Evolutionary conservation across 1,140 invertebrate species (phyloP).

Genomic region (Bombus cullumanus): DNA sequence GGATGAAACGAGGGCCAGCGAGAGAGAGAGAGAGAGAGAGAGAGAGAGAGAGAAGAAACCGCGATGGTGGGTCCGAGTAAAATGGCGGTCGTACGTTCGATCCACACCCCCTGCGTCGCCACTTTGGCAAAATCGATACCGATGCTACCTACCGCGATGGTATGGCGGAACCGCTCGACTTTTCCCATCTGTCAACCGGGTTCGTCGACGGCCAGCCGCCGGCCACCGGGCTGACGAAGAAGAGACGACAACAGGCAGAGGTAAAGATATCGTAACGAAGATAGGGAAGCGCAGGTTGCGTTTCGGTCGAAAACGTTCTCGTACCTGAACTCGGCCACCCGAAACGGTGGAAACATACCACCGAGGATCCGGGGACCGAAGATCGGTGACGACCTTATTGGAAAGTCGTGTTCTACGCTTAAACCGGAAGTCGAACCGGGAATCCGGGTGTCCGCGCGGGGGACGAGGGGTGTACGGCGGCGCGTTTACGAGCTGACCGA

Average conservation of each 20-base stretch:
- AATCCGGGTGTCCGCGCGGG: not conserved
- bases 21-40: slow-evolving; percentile 54
- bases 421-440: slow-evolving; percentile 75
- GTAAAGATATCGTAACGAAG: slow-evolving; percentile 18
- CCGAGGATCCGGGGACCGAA: slow-evolving; percentile 35
- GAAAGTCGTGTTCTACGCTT: slow-evolving; percentile 77
- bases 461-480: not conserved
- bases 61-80: slow-evolving; percentile 70
- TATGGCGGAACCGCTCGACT: not conserved
- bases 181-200: not conserved
- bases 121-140: not conserved
- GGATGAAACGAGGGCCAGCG: slow-evolving; percentile 62
- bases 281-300: slow-evolving; percentile 66
- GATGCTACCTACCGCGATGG: too few relatives aligned
- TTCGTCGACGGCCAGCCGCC: too few relatives aligned
- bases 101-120: not conserved
- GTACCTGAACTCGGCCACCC: slow-evolving; percentile 50
- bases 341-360: not conserved
- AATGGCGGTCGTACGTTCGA: slow-evolving; percentile 61
- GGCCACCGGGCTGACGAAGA: too few relatives aligned
- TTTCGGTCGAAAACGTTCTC: slow-evolving; percentile 59
- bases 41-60: slow-evolving; percentile 34
- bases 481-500: not conserved
- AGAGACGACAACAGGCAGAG: not conserved
- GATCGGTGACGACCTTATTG: slow-evolving; percentile 73